Evolutionary conservation across 2,888 invertebrate species (phyloP).

Genomic region (Cenopis cana): DNA sequence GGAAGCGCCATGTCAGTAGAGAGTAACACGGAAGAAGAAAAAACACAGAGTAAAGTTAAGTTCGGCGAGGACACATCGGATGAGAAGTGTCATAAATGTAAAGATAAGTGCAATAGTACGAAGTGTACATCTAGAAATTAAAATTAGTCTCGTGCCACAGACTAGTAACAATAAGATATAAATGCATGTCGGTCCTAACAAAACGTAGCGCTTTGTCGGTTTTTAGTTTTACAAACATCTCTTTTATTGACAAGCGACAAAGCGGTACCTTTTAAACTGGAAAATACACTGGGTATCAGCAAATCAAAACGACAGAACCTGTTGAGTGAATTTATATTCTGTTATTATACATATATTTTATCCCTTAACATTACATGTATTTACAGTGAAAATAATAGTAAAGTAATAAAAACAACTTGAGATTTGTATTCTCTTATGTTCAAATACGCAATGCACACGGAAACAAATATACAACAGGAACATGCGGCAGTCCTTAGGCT

Average conservation of each 20-base stretch:
- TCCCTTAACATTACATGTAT: slow-evolving; percentile 77
- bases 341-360: slow-evolving; percentile 79
- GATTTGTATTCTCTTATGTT: slow-evolving; percentile 68
- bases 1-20: slow-evolving; percentile 27
- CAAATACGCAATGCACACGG: slow-evolving; percentile 58
- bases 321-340: slow-evolving; percentile 79
- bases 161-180: neutral
- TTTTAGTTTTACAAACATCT: neutral
- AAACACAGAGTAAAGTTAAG: neutral
- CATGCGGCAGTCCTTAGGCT: slow-evolving; percentile 62
- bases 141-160: neutral
- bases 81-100: neutral
- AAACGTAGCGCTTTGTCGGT: neutral
- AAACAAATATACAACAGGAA: slow-evolving; percentile 60
- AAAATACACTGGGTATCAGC: slow-evolving; percentile 10
- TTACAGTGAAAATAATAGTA: slow-evolving; percentile 77
- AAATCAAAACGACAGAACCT: slow-evolving; percentile 58
- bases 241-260: neutral
- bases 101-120: slow-evolving; percentile 5
- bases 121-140: slow-evolving; percentile 3
- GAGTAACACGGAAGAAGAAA: neutral
- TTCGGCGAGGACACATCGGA: neutral
- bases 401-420: slow-evolving; percentile 78
- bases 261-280: neutral
- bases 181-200: neutral